Percentiles rank a stretch among this genome's conserved stretches.
phyloP scores from a whole-genome alignment of 2,888 invertebrate genomes.

The Steinernema carpocapsae region DNA sequence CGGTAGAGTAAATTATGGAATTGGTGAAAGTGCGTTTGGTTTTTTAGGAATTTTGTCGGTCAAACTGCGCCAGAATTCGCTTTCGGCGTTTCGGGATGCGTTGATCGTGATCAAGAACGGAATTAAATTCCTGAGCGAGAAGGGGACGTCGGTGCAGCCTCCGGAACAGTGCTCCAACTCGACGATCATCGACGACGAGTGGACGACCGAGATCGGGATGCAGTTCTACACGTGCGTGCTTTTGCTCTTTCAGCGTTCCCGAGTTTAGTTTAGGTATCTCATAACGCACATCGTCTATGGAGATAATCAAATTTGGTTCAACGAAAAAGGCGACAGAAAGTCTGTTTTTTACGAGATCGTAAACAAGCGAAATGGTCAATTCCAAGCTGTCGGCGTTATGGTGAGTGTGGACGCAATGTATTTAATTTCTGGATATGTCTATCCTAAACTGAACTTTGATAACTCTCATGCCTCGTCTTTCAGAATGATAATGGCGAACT shows the following conservation, averaged over 20 bases:
- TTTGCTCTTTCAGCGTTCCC: neutral
- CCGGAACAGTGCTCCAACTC: slow-evolving; percentile 42
- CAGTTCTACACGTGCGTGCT: slow-evolving; percentile 44
- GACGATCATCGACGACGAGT: slow-evolving; percentile 40
- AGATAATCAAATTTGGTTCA: slow-evolving; percentile 46
- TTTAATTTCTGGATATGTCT: neutral
- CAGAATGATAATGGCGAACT: slow-evolving; percentile 45
- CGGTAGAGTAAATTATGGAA: slow-evolving; percentile 38
- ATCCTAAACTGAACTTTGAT: neutral
- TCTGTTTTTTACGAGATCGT: slow-evolving; percentile 48
- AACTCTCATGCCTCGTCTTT: neutral
- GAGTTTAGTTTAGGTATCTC: slow-evolving; percentile 39
- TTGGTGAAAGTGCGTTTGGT: neutral
- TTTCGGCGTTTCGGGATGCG: slow-evolving; percentile 56
- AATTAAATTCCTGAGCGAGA: slow-evolving; percentile 36
- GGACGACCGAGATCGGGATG: slow-evolving; percentile 44
- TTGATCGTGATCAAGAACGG: slow-evolving; percentile 50
- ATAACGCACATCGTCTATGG: slow-evolving; percentile 43
- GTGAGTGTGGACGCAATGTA: too few relatives aligned
- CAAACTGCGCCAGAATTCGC: slow-evolving; percentile 53
- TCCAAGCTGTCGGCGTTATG: slow-evolving; percentile 43
- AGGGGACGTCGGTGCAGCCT: slow-evolving; percentile 37
- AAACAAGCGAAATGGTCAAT: slow-evolving; percentile 38
- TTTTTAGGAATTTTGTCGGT: slow-evolving; percentile 50
- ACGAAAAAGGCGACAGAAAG: slow-evolving; percentile 49